Base-by-base conservation (phyloP, 2,888 invertebrate genomes). In the Microplitis manilae region DNA sequence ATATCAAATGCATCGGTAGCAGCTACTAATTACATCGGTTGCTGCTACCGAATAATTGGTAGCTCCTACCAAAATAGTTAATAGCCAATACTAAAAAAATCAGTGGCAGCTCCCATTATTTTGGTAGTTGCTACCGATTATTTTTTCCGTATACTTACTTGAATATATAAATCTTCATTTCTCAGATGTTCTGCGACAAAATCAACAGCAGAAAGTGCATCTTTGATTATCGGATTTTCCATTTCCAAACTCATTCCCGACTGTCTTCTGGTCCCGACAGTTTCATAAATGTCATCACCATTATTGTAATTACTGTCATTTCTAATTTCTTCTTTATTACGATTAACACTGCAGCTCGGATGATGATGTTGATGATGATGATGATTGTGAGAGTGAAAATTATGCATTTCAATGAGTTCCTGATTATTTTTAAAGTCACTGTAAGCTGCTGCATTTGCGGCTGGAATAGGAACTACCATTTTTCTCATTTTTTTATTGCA, bases 151-250 rank as follows among this genome's bases (percentile, higher is more conserved):
- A 6, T 39, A 80, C 88, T 88, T 90, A 98, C 98, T 94, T 98
- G 98, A 90, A 98, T 98, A 89, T 98, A 98, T 86, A 98, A 95
- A 92, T 99, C 98, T 91, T 99, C 99, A 90, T 97, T 97, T 84
- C 98, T 94, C 85, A 99, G 93, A 92, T 99, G 98, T 90, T 98
- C 97, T 41, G 98, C 98, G 83, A 99, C 99, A 90, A 99, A 99
- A 90, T 98, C 97, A 20, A 99, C 97, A 1, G 99, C 98, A 91
- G 98, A 98, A 17, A 98, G 96, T 96, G 88, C 97, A 97, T 80
- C 97, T 92, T 73, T 97, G 92, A 77, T 94, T 95, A 60, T 93
- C 93, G 61, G 92, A 90, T 61, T 91, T 92, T 30, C 93, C 92
- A 64, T 75, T 79, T 1, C 94, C 92, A 0, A 93, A 93, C 0